Evolutionary conservation across 2,113 vertebrate species (phyloP).

Genomic region (Pangasianodon hypophthalmus): DNA sequence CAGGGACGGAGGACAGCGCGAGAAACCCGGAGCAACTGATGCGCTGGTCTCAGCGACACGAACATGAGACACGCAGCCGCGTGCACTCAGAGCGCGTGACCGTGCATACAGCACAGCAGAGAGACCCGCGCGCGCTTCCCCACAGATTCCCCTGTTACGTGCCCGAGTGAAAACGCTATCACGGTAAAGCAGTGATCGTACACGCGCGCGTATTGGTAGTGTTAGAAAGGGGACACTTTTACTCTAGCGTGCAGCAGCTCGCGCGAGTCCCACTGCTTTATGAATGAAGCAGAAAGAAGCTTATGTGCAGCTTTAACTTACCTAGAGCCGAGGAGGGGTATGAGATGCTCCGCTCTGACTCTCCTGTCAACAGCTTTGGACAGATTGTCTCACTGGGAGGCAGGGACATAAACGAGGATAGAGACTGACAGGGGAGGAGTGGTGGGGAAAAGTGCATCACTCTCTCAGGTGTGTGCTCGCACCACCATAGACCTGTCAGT

Average conservation of each 20-base stretch:
- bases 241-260: not conserved
- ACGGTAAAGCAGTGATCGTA: not conserved
- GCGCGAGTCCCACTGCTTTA: not conserved
- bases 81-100: constrained; percentile 20
- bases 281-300: constrained; percentile 38
- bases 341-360: constrained; percentile 60
- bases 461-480: not conserved
- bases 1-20: constrained; percentile 1
- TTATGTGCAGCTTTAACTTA: constrained; percentile 57
- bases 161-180: not conserved
- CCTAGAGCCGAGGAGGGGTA: constrained; percentile 58
- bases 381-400: constrained; percentile 56
- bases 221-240: not conserved
- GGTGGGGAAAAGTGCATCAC: not conserved
- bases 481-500: not conserved
- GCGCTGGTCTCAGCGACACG: constrained; percentile 45
- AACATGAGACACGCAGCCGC: constrained; percentile 46
- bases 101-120: not conserved
- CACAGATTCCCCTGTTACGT: not conserved
- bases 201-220: not conserved
- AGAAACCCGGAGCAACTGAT: constrained; percentile 23
- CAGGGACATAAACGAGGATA: constrained; percentile 51
- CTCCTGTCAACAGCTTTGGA: constrained; percentile 61
- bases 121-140: not conserved
- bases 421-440: constrained; percentile 51